Evolutionary conservation across 2,113 vertebrate species (phyloP).

Genomic region (Athene cunicularia): DNA sequence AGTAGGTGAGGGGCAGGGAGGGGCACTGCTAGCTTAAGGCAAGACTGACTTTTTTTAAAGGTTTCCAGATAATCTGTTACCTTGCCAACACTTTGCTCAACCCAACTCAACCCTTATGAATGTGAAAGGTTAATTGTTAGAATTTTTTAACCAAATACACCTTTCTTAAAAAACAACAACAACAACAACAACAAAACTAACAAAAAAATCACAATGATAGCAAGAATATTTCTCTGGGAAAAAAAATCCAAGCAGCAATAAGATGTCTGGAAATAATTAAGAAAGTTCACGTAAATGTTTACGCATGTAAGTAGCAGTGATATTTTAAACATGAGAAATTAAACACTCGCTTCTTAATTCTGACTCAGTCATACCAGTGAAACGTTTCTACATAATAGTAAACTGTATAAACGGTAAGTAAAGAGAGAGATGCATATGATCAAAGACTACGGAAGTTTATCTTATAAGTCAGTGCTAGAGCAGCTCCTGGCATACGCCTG

Average conservation of each 20-base stretch:
- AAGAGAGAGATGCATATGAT: not conserved
- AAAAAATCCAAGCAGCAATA: not conserved
- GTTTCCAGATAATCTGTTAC: constrained; percentile 22
- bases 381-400: not conserved
- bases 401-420: not conserved
- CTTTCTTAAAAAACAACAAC: not conserved
- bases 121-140: not conserved
- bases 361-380: not conserved
- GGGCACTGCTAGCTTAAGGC: not conserved
- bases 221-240: not conserved
- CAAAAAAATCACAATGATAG: not conserved
- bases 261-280: not conserved
- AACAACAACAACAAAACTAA: too few species aligned
- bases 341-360: not conserved
- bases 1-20: not conserved
- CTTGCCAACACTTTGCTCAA: constrained; percentile 7
- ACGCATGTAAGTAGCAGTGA: not conserved
- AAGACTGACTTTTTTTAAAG: not conserved
- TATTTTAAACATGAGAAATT: not conserved
- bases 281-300: constrained; percentile 12
- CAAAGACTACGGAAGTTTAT: not conserved
- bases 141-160: not conserved
- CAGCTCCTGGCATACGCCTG: not conserved
- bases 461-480: not conserved
- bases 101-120: not conserved